phyloP scores from a whole-genome alignment of 2,888 invertebrate genomes.

The Drosophila falleni region DNA sequence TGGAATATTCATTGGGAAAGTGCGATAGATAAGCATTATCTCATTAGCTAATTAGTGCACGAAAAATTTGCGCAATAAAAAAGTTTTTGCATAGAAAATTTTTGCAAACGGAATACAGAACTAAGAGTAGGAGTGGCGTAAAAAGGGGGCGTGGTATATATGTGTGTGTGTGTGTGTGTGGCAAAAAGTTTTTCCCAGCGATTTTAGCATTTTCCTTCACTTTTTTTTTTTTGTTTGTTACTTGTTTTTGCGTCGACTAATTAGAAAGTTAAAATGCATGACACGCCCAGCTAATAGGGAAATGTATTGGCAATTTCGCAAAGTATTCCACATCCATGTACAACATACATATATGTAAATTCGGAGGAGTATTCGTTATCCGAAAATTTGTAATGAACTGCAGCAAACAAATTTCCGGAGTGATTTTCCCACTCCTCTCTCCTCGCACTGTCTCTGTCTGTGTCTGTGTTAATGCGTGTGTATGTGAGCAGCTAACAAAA shows the following conservation, averaged over 20 bases:
- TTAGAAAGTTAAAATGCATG: constrained; percentile 77
- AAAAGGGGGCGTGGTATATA: neutral
- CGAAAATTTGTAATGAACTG: constrained; percentile 68
- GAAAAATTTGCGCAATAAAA: constrained; percentile 78
- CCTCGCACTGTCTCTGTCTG: neutral
- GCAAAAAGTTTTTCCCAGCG: constrained; percentile 35
- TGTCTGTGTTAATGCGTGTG: constrained; percentile 14
- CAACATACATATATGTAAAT: neutral
- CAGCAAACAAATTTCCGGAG: constrained; percentile 73
- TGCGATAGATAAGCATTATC: constrained; percentile 78
- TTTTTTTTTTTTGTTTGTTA: constrained; percentile 22
- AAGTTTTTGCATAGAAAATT: constrained; percentile 63
- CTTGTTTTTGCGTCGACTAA: constrained; percentile 56
- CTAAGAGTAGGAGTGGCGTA: neutral
- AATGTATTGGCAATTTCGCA: constrained; percentile 44
- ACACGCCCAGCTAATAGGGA: constrained; percentile 51
- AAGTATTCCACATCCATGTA: neutral
- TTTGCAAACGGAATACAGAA: constrained; percentile 33
- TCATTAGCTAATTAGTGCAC: constrained; percentile 81
- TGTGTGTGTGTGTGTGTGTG: neutral
- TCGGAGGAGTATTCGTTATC: constrained; percentile 18
- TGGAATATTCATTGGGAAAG: constrained; percentile 59
- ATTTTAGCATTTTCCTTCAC: constrained; percentile 15
- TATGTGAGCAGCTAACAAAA: constrained; percentile 64
- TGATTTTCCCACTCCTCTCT: neutral